These are phyloP conservation scores for Porphyrio hochstetteri DNA, from an alignment of 2,113 vertebrate genomes.

Conservation along the genomic window DNA sequence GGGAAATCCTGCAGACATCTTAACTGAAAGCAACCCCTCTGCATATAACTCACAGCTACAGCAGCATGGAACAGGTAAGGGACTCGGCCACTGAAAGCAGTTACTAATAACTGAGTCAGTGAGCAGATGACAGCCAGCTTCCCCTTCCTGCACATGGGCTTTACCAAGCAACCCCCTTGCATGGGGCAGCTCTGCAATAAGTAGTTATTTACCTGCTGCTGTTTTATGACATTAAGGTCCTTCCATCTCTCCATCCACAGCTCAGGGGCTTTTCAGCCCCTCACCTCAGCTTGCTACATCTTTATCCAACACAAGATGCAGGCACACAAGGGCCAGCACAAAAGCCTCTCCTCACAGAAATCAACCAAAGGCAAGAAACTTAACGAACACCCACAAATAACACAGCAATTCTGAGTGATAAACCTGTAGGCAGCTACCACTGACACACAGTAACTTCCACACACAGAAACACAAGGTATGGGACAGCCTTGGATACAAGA, in stretches of 20 bases:
- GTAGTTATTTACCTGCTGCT: background rate
- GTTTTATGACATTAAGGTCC: background rate
- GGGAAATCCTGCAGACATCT: background rate
- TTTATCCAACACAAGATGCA: background rate
- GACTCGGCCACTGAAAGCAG: background rate
- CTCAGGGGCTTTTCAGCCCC: background rate
- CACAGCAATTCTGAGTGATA: background rate
- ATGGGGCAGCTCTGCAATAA: background rate
- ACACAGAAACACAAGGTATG: background rate
- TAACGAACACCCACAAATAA: background rate
- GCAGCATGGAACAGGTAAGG: background rate
- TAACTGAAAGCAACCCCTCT: background rate
- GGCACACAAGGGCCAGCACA: background rate
- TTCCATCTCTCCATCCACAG: background rate
- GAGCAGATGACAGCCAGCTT: background rate
- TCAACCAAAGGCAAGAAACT: background rate
- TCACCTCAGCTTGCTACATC: background rate
- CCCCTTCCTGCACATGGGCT: background rate
- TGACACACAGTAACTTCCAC: background rate
- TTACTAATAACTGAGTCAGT: background rate
- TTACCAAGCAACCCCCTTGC: background rate
- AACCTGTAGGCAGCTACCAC: background rate
- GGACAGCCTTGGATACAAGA: background rate
- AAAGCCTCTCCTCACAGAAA: background rate
- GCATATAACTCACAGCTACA: background rate